A percentile compares a stretch with the other conserved stretches of the same genome.
Evolutionary conservation across 2,113 vertebrate genomes (phyloP).

Genomic region (Dasypus novemcinctus): DNA sequence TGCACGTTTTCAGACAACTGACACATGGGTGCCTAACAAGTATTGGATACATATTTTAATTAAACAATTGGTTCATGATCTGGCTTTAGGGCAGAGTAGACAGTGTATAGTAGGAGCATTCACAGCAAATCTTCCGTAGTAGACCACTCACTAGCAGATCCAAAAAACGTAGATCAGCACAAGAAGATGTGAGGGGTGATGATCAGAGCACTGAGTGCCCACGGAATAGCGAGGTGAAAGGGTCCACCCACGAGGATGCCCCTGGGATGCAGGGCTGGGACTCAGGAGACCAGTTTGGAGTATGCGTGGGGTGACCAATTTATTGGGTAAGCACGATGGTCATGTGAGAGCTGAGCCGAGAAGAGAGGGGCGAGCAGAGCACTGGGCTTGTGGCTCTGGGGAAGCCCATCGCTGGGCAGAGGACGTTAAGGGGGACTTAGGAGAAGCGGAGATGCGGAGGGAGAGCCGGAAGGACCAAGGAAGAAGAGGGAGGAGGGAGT

Average conservation of each 20-base stretch:
- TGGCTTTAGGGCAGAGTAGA: neutral
- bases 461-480: neutral
- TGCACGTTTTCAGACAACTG: neutral
- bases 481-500: neutral
- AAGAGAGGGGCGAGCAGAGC: neutral
- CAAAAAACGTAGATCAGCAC: too few relatives aligned
- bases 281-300: neutral
- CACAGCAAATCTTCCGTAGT: too few relatives aligned
- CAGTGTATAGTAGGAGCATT: too few relatives aligned
- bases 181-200: neutral
- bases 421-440: neutral
- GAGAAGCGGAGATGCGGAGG: neutral
- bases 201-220: neutral
- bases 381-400: neutral
- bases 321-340: neutral
- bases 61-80: neutral
- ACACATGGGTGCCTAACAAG: neutral
- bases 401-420: neutral
- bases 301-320: neutral
- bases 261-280: too few relatives aligned
- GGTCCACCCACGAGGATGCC: fast-evolving
- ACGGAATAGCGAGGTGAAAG: neutral
- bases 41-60: neutral
- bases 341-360: neutral
- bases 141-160: neutral